Conservation (phyloP, 2,797 vertebrate genomes). For the Tragelaphus oryx region DNA sequence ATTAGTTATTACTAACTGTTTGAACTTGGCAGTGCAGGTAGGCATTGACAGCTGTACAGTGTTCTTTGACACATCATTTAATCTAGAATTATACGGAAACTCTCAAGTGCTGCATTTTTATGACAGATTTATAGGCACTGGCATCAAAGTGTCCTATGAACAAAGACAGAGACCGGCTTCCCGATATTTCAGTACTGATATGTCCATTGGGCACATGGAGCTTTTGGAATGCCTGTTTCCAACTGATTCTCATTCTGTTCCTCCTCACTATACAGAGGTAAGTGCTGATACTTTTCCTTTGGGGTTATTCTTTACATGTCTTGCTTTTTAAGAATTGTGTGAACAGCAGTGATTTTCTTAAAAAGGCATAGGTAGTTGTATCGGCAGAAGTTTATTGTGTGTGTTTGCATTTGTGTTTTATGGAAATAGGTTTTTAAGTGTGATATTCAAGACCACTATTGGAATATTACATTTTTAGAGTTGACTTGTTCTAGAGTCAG, state of each 20-base stretch:
- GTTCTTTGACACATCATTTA: background rate
- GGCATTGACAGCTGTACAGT: background rate
- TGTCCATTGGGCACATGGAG: slow-evolving; percentile 91
- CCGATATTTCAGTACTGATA: slow-evolving; percentile 89
- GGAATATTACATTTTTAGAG: background rate
- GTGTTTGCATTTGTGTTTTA: background rate
- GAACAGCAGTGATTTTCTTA: background rate
- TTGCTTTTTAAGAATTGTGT: background rate
- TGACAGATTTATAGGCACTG: slow-evolving; percentile 91
- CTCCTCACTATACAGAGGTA: slow-evolving; percentile 96
- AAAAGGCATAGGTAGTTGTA: background rate
- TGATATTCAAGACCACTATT: background rate
- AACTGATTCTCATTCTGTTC: slow-evolving; percentile 83
- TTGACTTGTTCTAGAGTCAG: background rate
- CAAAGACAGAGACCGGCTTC: slow-evolving; percentile 91
- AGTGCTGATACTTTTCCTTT: background rate
- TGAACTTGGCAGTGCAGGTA: background rate
- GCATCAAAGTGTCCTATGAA: slow-evolving; percentile 92
- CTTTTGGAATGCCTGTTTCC: slow-evolving; percentile 95
- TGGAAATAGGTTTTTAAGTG: slow-evolving; percentile 8
- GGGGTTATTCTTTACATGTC: background rate
- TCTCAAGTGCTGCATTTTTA: slow-evolving; percentile 27
- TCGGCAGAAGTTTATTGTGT: background rate
- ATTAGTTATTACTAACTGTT: background rate
- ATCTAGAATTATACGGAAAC: background rate